These are phyloP conservation scores for Halesus radiatus DNA, from an alignment of 1,140 invertebrate genomes.

Conservation along the genomic window DNA sequence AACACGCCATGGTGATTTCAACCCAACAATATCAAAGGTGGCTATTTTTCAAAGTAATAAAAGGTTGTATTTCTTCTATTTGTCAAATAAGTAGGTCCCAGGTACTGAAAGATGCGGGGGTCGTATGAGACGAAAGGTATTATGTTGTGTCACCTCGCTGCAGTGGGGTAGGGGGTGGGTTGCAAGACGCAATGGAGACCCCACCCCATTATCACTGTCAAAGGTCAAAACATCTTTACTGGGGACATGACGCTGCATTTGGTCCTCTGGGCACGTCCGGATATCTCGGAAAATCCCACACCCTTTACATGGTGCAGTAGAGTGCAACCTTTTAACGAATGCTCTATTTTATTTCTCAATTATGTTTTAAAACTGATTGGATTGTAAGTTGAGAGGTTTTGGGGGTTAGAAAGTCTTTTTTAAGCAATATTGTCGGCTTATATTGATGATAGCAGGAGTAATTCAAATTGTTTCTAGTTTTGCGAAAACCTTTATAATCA, in stretches of 20 bases:
- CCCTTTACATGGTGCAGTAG: neutral
- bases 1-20: constrained; percentile 19
- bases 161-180: neutral
- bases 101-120: no score
- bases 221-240: constrained; percentile 43
- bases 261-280: constrained; percentile 26
- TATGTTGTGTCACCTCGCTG: neutral
- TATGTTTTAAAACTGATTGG: no score
- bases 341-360: no score
- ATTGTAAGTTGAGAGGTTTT: no score
- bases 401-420: no score
- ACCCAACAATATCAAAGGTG: constrained; percentile 45
- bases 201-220: constrained; percentile 43
- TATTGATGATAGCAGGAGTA: no score
- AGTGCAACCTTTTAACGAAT: neutral
- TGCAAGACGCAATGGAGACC: constrained; percentile 21
- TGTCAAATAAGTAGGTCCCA: no score
- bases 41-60: neutral
- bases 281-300: constrained; percentile 21
- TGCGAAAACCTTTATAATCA: no score
- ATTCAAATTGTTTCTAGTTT: no score
- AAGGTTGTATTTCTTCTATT: no score
- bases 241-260: constrained; percentile 15
- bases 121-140: no score
- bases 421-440: no score